Base-by-base conservation (phyloP, 2,888 invertebrate genomes). In the Drosophila nr. medialis region DNA sequence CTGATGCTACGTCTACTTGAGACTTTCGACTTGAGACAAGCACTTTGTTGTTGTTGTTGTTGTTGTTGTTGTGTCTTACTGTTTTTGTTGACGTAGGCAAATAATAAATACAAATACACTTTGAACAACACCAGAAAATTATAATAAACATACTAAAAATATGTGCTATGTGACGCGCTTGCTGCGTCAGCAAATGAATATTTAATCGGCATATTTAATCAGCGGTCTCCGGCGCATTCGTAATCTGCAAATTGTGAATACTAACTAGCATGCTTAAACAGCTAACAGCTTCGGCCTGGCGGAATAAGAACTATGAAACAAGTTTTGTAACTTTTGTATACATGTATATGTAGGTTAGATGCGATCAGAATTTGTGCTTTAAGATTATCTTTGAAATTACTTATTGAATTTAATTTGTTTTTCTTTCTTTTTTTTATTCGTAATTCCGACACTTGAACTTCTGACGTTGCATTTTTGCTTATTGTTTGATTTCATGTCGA, bases 151-250 rank as follows among this genome's bases (percentile, higher is more conserved):
- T 2, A 48, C 42, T 64, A 45, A 59, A 79, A 79, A 76, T 76
- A 75, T 84, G 81, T 77, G 72, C 68, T 71, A 69, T 78, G 70
- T 83, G 84, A 86, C 90, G 86, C 73, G 67, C 64, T 77, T 75
- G 77, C 86, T 83, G 81, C 86, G 90, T 88, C 90, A 86, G 90
- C 86, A 90, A 88, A 72, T 86, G 75, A 90, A 90, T 86, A 90
- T 72, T 88, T 79, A 85, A 86, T 81, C 85, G 80, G 65, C 64
- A 83, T 81, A 78, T 68, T 84, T 81, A 89, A 80, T 80, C 85
- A 72, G 67, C 54, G 68, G 55, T 60, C 77, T 71, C 45, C 49
- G 58, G 68, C 77, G 77, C 73, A 77, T 71, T 72, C 81, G 72
- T 76, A 80, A 80, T 78, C 68, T 64, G 32, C 62, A 73, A 76